These are phyloP conservation scores for Himalopsyche kuldschensis DNA, from an alignment of 2,888 invertebrate genomes.

Conservation along the genomic window DNA sequence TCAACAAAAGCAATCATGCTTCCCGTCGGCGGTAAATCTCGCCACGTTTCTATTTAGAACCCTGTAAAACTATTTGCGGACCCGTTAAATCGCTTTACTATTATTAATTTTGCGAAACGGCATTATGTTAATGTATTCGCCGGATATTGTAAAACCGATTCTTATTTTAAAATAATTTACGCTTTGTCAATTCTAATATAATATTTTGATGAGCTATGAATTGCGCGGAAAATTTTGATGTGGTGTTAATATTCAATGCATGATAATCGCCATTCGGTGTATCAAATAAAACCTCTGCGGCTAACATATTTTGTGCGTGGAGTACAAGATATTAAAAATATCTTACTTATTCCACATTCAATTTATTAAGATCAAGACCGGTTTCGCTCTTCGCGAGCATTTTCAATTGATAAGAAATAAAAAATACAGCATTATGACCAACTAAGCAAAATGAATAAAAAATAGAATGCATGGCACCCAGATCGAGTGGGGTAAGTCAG, in stretches of 20 bases:
- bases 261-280: too few relatives aligned
- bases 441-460: too few relatives aligned
- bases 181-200: not conserved
- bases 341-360: too few relatives aligned
- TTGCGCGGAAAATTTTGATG: not conserved
- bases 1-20: not conserved
- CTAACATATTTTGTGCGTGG: too few relatives aligned
- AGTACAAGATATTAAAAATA: too few relatives aligned
- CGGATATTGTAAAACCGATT: not conserved
- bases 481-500: too few relatives aligned
- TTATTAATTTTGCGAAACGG: slow-evolving; percentile 6
- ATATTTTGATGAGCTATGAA: not conserved
- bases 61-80: slow-evolving; percentile 5
- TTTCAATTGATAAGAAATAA: too few relatives aligned
- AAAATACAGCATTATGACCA: too few relatives aligned
- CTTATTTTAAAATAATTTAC: not conserved
- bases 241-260: not conserved
- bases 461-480: too few relatives aligned
- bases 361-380: too few relatives aligned
- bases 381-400: too few relatives aligned
- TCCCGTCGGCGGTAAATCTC: not conserved
- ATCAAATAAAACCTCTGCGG: too few relatives aligned
- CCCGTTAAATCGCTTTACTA: not conserved
- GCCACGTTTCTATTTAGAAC: not conserved
- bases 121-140: not conserved